These are phyloP conservation scores for Saccopteryx leptura DNA, from an alignment of 2,113 vertebrate genomes.

Conservation along the genomic window DNA sequence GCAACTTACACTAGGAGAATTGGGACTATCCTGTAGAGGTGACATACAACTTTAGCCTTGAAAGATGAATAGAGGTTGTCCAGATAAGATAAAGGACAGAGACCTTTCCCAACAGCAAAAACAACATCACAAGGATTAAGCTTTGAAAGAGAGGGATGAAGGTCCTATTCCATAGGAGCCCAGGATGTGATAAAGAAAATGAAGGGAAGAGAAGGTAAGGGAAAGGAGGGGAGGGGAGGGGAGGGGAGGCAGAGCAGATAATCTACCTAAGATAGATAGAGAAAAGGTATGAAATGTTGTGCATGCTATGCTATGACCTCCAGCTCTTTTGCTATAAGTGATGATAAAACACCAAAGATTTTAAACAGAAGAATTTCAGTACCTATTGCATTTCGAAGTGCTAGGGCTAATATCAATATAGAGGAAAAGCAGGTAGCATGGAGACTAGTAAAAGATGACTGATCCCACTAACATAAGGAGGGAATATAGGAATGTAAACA, in stretches of 20 bases:
- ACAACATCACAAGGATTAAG: neutral
- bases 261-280: neutral
- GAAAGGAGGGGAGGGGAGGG: no score
- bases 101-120: neutral
- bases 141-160: neutral
- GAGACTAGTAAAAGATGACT: neutral
- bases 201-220: no score
- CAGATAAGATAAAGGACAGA: neutral
- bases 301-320: neutral
- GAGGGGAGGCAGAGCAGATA: accelerated
- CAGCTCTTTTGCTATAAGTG: neutral
- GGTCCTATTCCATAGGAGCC: neutral
- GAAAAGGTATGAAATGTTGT: neutral
- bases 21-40: neutral
- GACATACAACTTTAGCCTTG: neutral
- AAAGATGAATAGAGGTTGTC: neutral
- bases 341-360: neutral
- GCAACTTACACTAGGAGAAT: neutral
- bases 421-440: neutral
- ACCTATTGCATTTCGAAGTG: conserved; percentile 34
- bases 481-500: neutral
- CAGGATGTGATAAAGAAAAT: neutral
- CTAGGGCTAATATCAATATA: neutral
- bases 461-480: neutral
- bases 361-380: neutral